Percentiles rank a stretch among this genome's conserved stretches.
phyloP scores from a whole-genome alignment of 92 coral and sea anemone genomes.

The Palythoa caribaeorum region DNA sequence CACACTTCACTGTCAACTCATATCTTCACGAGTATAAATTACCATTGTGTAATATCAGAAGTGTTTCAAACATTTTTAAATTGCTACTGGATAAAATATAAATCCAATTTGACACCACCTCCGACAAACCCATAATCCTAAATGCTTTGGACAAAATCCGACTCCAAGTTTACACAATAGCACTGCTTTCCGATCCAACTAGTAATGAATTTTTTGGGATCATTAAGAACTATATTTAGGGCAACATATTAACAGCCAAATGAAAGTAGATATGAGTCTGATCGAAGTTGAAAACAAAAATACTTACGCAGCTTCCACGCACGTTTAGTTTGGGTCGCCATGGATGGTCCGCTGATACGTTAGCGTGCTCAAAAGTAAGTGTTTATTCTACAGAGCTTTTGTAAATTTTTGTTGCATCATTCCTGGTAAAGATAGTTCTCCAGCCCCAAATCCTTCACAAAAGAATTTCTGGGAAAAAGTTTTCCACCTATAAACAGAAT shows the following conservation, averaged over 20 bases:
- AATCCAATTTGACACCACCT: conserved; percentile 1
- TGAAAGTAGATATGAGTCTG: background rate
- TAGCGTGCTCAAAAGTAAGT: conserved; percentile 17
- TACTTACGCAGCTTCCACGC: conserved; percentile 95
- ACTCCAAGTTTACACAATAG: background rate
- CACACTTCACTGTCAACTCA: background rate
- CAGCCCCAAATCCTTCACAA: conserved; percentile 16
- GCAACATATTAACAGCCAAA: background rate
- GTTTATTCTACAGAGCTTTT: background rate
- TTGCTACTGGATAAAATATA: background rate
- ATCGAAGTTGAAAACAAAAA: background rate
- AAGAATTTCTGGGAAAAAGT: conserved; percentile 6
- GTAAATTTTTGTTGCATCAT: conserved; percentile 26
- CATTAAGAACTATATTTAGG: background rate
- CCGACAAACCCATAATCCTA: background rate
- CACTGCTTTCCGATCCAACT: background rate
- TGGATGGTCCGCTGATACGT: conserved; percentile 25
- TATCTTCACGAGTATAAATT: background rate
- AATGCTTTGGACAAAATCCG: background rate
- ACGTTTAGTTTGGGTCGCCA: conserved; percentile 84
- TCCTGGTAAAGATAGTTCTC: background rate
- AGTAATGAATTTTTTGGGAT: background rate
- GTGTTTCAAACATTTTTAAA: background rate
- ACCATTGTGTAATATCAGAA: background rate
- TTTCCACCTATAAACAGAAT: background rate